These are phyloP conservation scores for Seira sanloemensis DNA, from an alignment of 2,888 invertebrate genomes.

Conservation along the genomic window DNA sequence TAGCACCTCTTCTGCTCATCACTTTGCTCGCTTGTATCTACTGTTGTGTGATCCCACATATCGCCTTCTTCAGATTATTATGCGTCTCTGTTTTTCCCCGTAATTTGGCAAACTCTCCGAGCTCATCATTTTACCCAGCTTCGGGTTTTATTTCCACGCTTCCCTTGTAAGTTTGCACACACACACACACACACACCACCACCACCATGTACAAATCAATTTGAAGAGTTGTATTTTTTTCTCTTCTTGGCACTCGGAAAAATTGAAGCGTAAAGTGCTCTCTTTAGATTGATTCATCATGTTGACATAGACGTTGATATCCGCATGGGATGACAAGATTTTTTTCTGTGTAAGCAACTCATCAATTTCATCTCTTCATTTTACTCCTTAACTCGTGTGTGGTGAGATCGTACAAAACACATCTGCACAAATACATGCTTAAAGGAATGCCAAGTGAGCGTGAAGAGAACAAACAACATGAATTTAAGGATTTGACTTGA, in stretches of 20 bases:
- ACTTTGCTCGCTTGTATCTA: constrained; percentile 16
- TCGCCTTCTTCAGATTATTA: constrained; percentile 11
- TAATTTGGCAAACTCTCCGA: not conserved
- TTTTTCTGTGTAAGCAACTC: constrained; percentile 49
- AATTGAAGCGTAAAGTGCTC: constrained; percentile 8
- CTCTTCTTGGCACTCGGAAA: not conserved
- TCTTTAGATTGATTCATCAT: constrained; percentile 30
- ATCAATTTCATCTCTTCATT: constrained; percentile 57
- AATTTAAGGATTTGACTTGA: not conserved
- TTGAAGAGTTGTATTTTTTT: not conserved
- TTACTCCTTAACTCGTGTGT: constrained; percentile 26
- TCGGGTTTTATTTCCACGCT: no score
- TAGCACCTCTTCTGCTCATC: constrained; percentile 63
- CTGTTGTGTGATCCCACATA: not conserved
- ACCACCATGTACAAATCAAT: not conserved
- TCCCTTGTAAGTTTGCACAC: not conserved
- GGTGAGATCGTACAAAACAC: not conserved
- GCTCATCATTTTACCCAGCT: not conserved
- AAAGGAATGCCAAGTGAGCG: constrained; percentile 47
- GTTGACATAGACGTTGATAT: constrained; percentile 44
- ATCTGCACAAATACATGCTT: constrained; percentile 43
- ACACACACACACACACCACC: no score
- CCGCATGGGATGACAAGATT: constrained; percentile 12
- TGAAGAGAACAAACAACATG: constrained; percentile 33
- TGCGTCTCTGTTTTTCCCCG: not conserved